A percentile compares a stretch with the other conserved stretches of the same genome.
phyloP scores from a whole-genome alignment of 2,888 invertebrate species.

The Nebria salina region DNA sequence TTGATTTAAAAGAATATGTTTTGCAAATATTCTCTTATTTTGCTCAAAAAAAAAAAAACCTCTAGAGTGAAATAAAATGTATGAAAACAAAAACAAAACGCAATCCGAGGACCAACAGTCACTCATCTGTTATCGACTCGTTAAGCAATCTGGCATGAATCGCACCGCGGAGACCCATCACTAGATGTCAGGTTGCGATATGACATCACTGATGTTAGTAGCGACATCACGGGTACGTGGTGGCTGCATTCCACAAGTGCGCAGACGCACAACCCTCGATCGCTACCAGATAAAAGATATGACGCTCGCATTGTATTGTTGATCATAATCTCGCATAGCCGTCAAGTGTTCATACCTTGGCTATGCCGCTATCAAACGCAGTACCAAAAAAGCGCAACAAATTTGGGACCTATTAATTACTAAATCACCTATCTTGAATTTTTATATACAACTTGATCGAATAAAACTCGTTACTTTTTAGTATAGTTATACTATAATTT shows the following conservation, averaged over 20 bases:
- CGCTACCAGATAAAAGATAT: conserved; percentile 11
- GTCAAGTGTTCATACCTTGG: background rate
- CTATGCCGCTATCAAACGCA: background rate
- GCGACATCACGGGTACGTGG: conserved; percentile 27
- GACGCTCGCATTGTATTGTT: conserved; percentile 2
- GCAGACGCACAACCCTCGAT: conserved; percentile 31
- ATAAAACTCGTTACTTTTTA: background rate
- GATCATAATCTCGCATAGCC: background rate
- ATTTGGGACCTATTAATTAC: background rate
- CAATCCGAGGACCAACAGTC: conserved; percentile 3
- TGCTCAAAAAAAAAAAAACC: background rate
- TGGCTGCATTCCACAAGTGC: conserved; percentile 40
- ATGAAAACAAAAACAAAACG: conserved; percentile 6
- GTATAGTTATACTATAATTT: background rate
- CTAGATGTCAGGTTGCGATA: conserved; percentile 32
- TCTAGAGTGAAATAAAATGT: background rate
- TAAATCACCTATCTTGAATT: background rate
- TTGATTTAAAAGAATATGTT: background rate
- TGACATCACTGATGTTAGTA: conserved; percentile 37
- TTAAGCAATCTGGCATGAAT: conserved; percentile 36
- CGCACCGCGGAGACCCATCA: conserved; percentile 19
- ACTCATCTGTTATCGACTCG: conserved; percentile 38
- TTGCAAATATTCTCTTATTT: background rate
- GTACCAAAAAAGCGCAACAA: background rate
- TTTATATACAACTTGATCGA: background rate